These are phyloP conservation scores for Notechis scutatus DNA, from an alignment of 2,113 vertebrate species.

Conservation along the genomic window DNA sequence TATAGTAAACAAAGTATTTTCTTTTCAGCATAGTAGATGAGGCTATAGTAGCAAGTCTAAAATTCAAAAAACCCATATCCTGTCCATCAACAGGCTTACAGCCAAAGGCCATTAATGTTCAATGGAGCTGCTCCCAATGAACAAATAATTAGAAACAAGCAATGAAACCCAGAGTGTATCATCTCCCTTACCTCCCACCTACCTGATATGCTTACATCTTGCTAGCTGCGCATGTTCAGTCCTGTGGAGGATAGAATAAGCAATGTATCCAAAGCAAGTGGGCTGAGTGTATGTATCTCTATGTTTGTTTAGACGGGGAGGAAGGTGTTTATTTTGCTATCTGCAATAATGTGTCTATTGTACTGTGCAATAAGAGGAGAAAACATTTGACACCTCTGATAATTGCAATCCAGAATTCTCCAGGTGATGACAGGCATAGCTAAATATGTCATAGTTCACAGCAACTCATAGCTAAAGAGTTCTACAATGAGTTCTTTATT, in stretches of 20 bases:
- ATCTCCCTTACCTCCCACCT: constrained; percentile 24
- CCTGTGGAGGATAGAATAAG: constrained; percentile 21
- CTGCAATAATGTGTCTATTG: neutral
- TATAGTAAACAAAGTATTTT: constrained; percentile 47
- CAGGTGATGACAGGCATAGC: neutral
- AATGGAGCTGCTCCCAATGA: neutral
- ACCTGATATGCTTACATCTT: neutral
- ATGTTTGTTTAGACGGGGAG: neutral
- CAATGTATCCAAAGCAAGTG: neutral
- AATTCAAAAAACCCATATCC: neutral
- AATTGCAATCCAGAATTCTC: neutral
- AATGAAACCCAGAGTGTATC: neutral
- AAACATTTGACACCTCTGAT: neutral
- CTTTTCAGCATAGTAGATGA: constrained; percentile 15
- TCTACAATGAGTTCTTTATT: neutral
- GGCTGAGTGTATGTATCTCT: neutral
- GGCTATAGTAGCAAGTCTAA: constrained; percentile 2
- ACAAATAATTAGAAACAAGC: constrained; percentile 10
- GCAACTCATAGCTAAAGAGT: neutral
- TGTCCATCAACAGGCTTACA: neutral
- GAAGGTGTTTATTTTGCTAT: neutral
- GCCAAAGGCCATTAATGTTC: neutral
- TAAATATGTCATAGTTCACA: neutral
- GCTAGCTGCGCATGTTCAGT: neutral
- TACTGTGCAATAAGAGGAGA: neutral